Percentiles rank a stretch among this genome's conserved stretches.
Evolutionary conservation across 2,888 invertebrate genomes (phyloP).

Genomic region (Cryptus viduatorius): DNA sequence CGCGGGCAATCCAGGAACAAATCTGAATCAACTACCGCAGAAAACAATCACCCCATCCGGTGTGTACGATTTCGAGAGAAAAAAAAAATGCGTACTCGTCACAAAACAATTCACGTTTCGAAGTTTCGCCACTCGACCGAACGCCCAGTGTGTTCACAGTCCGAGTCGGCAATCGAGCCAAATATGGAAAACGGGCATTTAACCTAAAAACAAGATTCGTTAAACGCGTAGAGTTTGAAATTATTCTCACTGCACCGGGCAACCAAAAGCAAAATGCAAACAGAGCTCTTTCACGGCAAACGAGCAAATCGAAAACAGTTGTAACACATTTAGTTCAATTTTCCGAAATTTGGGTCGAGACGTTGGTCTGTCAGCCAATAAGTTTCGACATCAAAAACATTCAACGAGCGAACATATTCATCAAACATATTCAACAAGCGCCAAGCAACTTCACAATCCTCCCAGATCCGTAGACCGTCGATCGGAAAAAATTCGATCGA

Average conservation of each 20-base stretch:
- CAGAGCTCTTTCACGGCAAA: constrained; percentile 51
- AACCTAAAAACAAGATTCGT: constrained; percentile 33
- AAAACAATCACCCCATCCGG: not conserved
- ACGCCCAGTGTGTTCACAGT: constrained; percentile 39
- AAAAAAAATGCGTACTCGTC: constrained; percentile 33
- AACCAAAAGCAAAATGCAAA: constrained; percentile 9
- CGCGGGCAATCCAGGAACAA: constrained; percentile 18
- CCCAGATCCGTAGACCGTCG: constrained; percentile 47
- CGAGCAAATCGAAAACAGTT: constrained; percentile 49
- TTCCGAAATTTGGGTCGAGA: constrained; percentile 50
- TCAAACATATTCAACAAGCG: constrained; percentile 27
- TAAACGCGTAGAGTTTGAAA: constrained; percentile 38
- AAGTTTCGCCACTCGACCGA: constrained; percentile 52
- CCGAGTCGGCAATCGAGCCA: constrained; percentile 36
- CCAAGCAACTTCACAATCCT: constrained; percentile 43
- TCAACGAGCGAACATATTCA: no score
- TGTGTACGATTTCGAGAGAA: constrained; percentile 33
- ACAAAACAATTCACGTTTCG: constrained; percentile 11
- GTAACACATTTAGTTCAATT: constrained; percentile 27
- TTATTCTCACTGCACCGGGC: constrained; percentile 46
- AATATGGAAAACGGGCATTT: constrained; percentile 44
- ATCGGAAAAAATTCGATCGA: constrained; percentile 46
- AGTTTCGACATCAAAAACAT: constrained; percentile 45
- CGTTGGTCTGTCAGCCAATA: constrained; percentile 66
- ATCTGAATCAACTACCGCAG: constrained; percentile 27